Evolutionary conservation across 1,140 invertebrate species (phyloP), one percentile per base, ranked within the genome.

Genomic region (Plodia interpunctella): DNA sequence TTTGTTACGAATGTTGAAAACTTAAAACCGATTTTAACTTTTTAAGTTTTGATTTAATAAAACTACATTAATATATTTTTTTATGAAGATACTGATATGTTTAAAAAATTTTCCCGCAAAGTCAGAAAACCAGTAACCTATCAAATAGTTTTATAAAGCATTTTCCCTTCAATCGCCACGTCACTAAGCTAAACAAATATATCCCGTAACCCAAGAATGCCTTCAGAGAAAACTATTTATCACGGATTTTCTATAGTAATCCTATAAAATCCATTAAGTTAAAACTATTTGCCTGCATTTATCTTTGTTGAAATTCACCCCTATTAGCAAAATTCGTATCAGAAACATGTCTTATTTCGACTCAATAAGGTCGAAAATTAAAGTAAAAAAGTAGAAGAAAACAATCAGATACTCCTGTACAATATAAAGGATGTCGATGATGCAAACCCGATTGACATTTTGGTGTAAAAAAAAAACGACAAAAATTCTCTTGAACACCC

Each of bases 361-460:
- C n/a, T 13, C 1, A 44, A 44, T 44, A 44, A 44, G 13, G 38
- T 15, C 10, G 38, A 44, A 17, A 44, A 44, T 44, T 32, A 6
- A 11, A 44, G 1, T 15, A 44, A 44, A 44, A 5, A 2, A 1
- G 10, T 10, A n/a, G 5, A 44, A 44, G 3, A 44, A n/a, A n/a
- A n/a, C n/a, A 44, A 44, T 15, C 13, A 44, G 13, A 44, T 44
- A 15, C 15, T 44, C 15, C 15, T 17, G 1, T 15, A 0, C 13
- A 44, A 15, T 44, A n/a, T 15, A 44, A 44, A 44, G 13, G 38
- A 44, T 15, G 38, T 44, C 15, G 38, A 44, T 44, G 38, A n/a
- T 44, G n/a, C 38, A 68, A 70, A 68, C 63, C 51, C 67, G 74
- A 74, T 74, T 68, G 67, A 65, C 60, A 65, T 63, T 66, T 63